phyloP scores from a whole-genome alignment of 2,888 invertebrate species.

The Prosopocoilus inquinatus region DNA sequence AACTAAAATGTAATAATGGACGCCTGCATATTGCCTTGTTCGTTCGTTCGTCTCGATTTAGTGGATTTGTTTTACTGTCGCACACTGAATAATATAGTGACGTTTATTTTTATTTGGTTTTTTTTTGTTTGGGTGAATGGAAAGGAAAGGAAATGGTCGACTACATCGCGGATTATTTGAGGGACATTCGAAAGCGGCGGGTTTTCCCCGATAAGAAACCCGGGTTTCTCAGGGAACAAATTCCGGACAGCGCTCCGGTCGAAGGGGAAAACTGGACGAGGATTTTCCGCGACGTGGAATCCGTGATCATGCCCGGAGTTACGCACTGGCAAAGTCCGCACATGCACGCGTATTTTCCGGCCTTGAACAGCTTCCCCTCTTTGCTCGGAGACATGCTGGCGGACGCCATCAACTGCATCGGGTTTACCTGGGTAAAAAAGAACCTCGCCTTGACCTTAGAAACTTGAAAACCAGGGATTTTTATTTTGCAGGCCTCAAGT shows the following conservation, averaged over 20 bases:
- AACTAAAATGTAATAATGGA: not conserved
- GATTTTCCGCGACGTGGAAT: constrained; percentile 90
- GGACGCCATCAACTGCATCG: constrained; percentile 89
- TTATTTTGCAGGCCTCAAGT: constrained; percentile 76
- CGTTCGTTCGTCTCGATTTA: too few species aligned
- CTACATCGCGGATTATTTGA: constrained; percentile 95
- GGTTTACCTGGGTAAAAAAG: constrained; percentile 90
- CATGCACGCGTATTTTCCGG: constrained; percentile 98
- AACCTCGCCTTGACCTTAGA: not conserved
- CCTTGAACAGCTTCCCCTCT: constrained; percentile 90
- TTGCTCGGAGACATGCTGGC: constrained; percentile 94
- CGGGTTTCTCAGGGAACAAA: constrained; percentile 83
- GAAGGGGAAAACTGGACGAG: constrained; percentile 87
- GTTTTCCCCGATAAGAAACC: constrained; percentile 95
- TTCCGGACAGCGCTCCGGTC: constrained; percentile 85
- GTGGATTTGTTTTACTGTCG: not conserved
- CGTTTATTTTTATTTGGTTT: not conserved
- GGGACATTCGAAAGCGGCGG: constrained; percentile 81
- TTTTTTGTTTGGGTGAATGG: not conserved
- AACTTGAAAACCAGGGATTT: not conserved
- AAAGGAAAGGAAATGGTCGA: constrained; percentile 97
- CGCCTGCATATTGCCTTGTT: not conserved
- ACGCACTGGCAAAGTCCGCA: constrained; percentile 97
- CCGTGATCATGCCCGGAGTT: constrained; percentile 96
- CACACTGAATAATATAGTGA: not conserved